Evolutionary conservation across 2,888 invertebrate genomes (phyloP).

Genomic region (Himalopsyche kuldschensis): DNA sequence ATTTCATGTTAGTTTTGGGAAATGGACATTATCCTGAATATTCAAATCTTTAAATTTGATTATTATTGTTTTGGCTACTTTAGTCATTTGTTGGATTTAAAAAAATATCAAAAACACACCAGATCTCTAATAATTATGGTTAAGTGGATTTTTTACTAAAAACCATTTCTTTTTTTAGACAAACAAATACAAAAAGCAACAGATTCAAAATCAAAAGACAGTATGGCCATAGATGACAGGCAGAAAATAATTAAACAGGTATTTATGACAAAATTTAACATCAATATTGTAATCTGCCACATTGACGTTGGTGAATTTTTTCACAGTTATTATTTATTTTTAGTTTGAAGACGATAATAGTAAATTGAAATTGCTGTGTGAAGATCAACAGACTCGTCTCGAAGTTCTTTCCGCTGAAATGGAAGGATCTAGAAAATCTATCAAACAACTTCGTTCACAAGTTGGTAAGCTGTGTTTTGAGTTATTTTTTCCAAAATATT

Average conservation of each 20-base stretch:
- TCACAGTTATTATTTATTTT: constrained; percentile 13
- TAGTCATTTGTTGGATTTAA: no score
- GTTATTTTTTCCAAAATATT: not conserved
- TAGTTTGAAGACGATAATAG: constrained; percentile 48
- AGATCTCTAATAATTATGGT: no score
- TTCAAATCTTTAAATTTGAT: no score
- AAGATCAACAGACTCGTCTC: constrained; percentile 44
- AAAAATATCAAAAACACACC: no score
- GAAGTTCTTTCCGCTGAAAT: constrained; percentile 45
- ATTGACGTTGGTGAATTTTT: not conserved
- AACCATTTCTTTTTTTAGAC: not conserved
- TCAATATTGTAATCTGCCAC: no score
- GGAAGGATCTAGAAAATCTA: constrained; percentile 45
- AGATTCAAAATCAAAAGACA: constrained; percentile 3
- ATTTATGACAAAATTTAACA: constrained; percentile 33
- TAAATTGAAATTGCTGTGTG: constrained; percentile 44
- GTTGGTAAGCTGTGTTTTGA: constrained; percentile 34
- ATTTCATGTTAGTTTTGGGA: no score
- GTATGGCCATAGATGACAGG: not conserved
- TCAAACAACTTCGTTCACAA: constrained; percentile 47
- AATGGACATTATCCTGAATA: no score
- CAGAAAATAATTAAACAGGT: constrained; percentile 15
- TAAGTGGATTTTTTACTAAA: not conserved
- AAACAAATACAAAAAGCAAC: constrained; percentile 5
- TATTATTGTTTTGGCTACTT: no score